Evolutionary conservation across 2,113 vertebrate genomes (phyloP).

Genomic region (Cephalopterus ornatus): DNA sequence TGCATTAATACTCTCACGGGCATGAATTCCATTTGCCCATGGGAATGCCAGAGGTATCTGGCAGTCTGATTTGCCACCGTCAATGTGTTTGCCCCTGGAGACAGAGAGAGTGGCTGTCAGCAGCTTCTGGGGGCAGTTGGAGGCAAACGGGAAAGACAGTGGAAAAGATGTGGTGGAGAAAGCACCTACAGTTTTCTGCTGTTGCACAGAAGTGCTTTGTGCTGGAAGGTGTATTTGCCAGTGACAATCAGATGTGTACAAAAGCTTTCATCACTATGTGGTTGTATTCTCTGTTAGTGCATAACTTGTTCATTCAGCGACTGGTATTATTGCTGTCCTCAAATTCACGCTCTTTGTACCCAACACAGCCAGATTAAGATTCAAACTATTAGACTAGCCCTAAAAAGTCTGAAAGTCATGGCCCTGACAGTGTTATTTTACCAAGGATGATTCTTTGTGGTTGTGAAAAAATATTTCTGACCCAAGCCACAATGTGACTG

Average conservation of each 20-base stretch:
- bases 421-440: not conserved
- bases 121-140: not conserved
- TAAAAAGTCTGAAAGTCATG: not conserved
- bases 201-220: not conserved
- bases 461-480: not conserved
- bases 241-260: not conserved
- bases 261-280: not conserved
- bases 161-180: not conserved
- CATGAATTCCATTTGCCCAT: fast-evolving
- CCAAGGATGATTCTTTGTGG: not conserved
- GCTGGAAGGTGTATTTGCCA: not conserved
- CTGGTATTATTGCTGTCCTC: not conserved
- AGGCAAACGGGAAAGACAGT: not conserved
- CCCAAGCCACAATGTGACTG: not conserved
- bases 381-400: not conserved
- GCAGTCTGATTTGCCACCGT: not conserved
- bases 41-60: not conserved
- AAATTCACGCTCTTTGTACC: not conserved
- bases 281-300: not conserved
- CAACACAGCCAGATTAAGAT: not conserved
- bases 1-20: not conserved
- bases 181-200: not conserved
- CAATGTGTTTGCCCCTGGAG: not conserved
- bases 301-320: not conserved
- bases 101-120: not conserved